Evolutionary conservation across 2,113 vertebrate genomes (phyloP).

Genomic region (Onychostoma macrolepis): DNA sequence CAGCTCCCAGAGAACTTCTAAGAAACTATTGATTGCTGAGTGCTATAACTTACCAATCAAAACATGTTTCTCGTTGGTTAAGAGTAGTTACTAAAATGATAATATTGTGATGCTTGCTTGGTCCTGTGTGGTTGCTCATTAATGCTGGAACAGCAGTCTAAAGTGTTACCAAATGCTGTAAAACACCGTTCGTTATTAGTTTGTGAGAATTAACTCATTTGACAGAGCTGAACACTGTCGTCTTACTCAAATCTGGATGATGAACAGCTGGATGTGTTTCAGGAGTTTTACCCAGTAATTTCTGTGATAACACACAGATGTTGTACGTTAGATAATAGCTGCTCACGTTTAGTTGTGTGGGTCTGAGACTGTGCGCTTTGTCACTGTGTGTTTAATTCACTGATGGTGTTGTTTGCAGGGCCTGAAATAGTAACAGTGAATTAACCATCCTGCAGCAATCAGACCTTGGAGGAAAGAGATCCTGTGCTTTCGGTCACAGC

Average conservation of each 20-base stretch:
- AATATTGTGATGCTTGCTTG: too few species aligned
- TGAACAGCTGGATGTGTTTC: not conserved
- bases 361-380: not conserved
- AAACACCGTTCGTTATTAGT: not conserved
- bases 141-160: not conserved
- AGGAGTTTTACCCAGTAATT: not conserved
- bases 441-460: conserved; percentile 40
- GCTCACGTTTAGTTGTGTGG: not conserved
- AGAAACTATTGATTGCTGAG: too few species aligned
- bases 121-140: too few species aligned
- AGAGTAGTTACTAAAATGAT: too few species aligned
- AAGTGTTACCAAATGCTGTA: not conserved
- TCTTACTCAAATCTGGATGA: not conserved
- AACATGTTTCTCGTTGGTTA: too few species aligned
- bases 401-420: not conserved
- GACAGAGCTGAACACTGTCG: not conserved
- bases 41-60: too few species aligned
- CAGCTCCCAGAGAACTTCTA: too few species aligned
- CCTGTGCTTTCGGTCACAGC: conserved; percentile 46
- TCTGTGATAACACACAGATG: not conserved
- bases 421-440: conserved; percentile 9
- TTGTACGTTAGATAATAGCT: not conserved
- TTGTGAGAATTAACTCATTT: not conserved
- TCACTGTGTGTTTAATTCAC: conserved; percentile 11
- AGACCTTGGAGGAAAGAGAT: conserved; percentile 45